A percentile compares a stretch with the other conserved stretches of the same genome.
phyloP scores from a whole-genome alignment of 2,888 invertebrate species.

The Cistogaster globosa region DNA sequence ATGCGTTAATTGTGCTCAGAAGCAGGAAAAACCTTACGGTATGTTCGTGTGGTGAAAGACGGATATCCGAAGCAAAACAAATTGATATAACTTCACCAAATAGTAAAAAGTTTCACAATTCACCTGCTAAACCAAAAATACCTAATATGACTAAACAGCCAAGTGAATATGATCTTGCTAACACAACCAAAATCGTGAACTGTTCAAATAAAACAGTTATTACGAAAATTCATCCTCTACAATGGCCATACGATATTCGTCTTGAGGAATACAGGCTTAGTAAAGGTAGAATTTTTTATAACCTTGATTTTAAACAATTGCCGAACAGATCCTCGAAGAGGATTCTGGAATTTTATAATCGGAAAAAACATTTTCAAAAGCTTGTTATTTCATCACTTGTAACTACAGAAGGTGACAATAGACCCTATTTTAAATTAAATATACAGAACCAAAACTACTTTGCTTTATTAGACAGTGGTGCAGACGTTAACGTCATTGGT shows the following conservation, averaged over 20 bases:
- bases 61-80: too few species aligned
- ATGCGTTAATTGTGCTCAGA: too few species aligned
- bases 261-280: neutral
- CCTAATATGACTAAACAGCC: neutral
- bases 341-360: neutral
- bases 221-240: neutral
- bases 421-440: too few species aligned
- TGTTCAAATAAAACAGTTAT: neutral
- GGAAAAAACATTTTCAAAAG: neutral
- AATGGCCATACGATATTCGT: neutral
- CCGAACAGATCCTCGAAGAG: neutral
- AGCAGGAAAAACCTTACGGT: too few species aligned
- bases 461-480: conserved; percentile 10
- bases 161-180: neutral
- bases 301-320: neutral
- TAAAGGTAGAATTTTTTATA: neutral
- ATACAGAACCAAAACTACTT: neutral
- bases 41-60: too few species aligned
- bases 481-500: too few species aligned
- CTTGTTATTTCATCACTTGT: neutral
- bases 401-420: neutral
- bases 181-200: neutral
- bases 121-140: too few species aligned
- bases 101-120: too few species aligned
- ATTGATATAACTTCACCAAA: neutral